Base-by-base conservation (phyloP, 2,888 invertebrate species). In the Hyalella azteca region DNA sequence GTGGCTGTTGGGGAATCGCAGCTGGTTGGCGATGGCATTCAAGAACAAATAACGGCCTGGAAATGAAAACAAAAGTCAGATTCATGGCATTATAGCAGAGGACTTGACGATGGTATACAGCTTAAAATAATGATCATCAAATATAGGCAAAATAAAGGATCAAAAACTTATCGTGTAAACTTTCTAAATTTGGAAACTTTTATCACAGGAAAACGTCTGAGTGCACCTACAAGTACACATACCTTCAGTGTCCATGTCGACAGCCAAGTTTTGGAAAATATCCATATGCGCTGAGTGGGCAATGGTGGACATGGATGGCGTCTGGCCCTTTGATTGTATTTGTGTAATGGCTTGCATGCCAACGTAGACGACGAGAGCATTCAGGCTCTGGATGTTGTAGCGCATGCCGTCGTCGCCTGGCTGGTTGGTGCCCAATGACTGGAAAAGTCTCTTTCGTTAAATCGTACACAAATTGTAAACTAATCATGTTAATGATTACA, bases 211-310 rank as follows among this genome's bases (percentile, higher is more conserved):
- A 22, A 4, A 49, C 49, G 19, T 13, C 49, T 54, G 0, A 26
- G 3, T 22, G 26, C 54, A 54, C n/a, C n/a, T n/a, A n/a, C n/a
- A n/a, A n/a, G n/a, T n/a, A n/a, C n/a, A 36, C 89, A 90, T 89
- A 88, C 98, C 99, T 90, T 99, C 98, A 15, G 95, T 97, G 88
- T 99, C 98, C 85, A 99, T 91, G 89, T 98, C 97, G 0, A 98
- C 98, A 0, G 97, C 97, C 86, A 99, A 91, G 90, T 98, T 98
- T 90, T 99, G 98, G 91, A 99, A 99, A 86, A 99, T 98, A 88
- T 99, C 99, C 98, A 99, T 99, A 88, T 97, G 98, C 0, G 98
- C 94, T 45, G 97, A 97, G 88, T 98, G 98, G 0, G 97, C 95
- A 85, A 99, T 98, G n/a, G 97, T 98, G 66, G 95, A 93, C 93